These are phyloP conservation scores for Halichoerus grypus DNA, from an alignment of 2,113 vertebrate species.

Conservation along the genomic window DNA sequence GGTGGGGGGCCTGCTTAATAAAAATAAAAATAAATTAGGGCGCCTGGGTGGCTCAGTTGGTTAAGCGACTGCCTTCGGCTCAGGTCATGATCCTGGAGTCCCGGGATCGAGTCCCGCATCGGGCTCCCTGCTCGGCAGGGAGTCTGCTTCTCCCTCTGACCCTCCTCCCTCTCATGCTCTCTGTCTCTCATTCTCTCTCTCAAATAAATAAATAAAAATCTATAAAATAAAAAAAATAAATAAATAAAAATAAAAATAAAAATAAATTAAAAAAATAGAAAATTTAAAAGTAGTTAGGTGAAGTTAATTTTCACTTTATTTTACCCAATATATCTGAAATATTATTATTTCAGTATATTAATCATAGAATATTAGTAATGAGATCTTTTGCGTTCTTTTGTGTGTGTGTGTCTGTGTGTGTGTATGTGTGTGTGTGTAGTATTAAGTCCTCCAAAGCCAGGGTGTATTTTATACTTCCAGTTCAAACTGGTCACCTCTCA, in stretches of 20 bases:
- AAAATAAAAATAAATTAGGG: background rate
- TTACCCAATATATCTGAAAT: slow-evolving; percentile 1
- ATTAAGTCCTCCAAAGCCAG: background rate
- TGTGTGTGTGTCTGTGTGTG: background rate
- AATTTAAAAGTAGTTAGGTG: background rate
- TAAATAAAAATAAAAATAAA: background rate
- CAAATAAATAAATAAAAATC: too few species aligned
- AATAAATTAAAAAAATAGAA: background rate
- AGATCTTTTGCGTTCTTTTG: background rate
- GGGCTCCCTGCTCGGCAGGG: too few species aligned
- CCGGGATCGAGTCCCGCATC: too few species aligned
- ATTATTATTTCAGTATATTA: slow-evolving; percentile 5
- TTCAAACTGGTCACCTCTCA: background rate
- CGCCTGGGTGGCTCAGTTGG: too few species aligned
- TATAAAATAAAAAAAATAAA: background rate
- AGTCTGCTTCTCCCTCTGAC: too few species aligned
- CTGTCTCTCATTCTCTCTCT: too few species aligned
- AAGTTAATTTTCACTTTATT: slow-evolving; percentile 53
- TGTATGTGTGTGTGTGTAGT: background rate
- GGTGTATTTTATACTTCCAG: background rate
- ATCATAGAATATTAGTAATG: background rate
- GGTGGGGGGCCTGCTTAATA: background rate
- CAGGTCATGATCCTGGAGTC: too few species aligned
- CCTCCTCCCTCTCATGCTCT: too few species aligned
- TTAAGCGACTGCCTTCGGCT: too few species aligned